Conservation (phyloP, 2,797 vertebrate species). For the Argya squamiceps region DNA sequence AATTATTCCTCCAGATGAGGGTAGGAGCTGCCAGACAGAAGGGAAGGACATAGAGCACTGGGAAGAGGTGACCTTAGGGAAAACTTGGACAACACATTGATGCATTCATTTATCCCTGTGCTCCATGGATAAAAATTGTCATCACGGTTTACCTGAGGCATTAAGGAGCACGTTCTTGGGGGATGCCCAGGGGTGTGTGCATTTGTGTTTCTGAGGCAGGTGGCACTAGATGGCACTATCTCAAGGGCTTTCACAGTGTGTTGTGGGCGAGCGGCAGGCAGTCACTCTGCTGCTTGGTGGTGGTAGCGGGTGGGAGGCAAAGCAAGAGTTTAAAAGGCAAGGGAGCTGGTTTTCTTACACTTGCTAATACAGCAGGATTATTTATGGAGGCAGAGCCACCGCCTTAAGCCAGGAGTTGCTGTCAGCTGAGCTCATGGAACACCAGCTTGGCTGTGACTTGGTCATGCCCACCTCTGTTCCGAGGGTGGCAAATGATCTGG, state of each 20-base stretch:
- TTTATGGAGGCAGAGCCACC: background rate
- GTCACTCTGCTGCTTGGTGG: background rate
- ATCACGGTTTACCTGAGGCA: background rate
- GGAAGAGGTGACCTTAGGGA: background rate
- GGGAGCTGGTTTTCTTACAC: background rate
- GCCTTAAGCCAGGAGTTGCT: background rate
- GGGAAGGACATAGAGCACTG: background rate
- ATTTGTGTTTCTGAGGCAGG: background rate
- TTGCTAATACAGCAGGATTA: background rate
- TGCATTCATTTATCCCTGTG: background rate
- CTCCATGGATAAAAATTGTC: background rate
- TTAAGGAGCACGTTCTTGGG: fast-evolving
- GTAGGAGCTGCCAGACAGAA: background rate
- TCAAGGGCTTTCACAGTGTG: background rate
- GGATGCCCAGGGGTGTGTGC: background rate
- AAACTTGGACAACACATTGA: background rate
- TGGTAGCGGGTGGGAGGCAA: background rate
- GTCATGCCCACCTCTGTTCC: background rate
- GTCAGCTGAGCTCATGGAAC: background rate
- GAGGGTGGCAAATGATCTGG: background rate
- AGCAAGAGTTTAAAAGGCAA: background rate
- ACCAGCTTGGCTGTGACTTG: background rate
- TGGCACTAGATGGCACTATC: constrained; percentile 10
- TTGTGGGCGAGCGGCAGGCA: background rate
- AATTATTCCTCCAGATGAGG: background rate